Evolutionary conservation across 1,140 invertebrate species (phyloP), one percentile per base, ranked within the genome.

Genomic region (Lucilia sericata): DNA sequence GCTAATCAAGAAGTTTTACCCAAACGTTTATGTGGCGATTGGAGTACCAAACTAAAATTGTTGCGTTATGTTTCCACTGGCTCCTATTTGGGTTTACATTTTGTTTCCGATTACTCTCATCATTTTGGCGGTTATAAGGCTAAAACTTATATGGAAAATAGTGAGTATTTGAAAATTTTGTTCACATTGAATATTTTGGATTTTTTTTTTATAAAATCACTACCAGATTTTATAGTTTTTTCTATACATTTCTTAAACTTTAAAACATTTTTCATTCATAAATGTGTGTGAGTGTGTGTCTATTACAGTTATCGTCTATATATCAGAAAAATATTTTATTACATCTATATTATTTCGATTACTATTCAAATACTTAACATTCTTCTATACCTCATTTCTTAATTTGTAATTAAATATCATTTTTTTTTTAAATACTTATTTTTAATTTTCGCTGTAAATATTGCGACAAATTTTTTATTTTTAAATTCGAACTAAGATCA

Each of bases 101-200:
- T 96, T 88, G 90, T 92, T 17, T 94, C 95, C 0, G 96, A 96
- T 89, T 95, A 95, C 86, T 95, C 95, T 0, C 93, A 95, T 86
- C 93, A 94, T 88, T 95, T 92, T 87, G 93, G 93, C 9, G 95
- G 96, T 10, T 96, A 94, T 87, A 93, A 94, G 86, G 93, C 94
- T 0, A 93, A 93, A 82, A 92, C 95, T 55, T 93, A 93, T 8
- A 92, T 95, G 86, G 93, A 95, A 88, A 94, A 94, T 89, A 94
- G 95, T 96, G 88, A 93, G 93, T 92, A 85, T 85, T 82, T 25
- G 21, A 70, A 9, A 21, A 10, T 70, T 21, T 21, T n/a, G 19
- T 70, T 25, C 0, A 7, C 12, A 1, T 70, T 70, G 19, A 10
- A 10, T 70, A 7, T 70, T 25, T 70, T 70, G 13, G 4, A 12